Evolutionary conservation across 2,113 vertebrate genomes (phyloP).

Genomic region (Hucho hucho): DNA sequence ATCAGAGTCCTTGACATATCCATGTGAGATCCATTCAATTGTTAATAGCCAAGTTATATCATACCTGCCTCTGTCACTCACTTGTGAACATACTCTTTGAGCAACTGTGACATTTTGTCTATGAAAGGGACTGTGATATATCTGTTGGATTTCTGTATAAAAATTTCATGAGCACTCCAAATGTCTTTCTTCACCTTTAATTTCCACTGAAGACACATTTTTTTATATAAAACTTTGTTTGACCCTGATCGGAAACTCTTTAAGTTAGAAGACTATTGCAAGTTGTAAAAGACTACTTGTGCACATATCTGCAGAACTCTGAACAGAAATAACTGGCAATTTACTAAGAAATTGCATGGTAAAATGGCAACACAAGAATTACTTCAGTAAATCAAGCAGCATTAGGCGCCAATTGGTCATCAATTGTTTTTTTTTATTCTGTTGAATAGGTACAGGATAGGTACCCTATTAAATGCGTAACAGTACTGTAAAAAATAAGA

Average conservation of each 20-base stretch:
- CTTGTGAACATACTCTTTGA: neutral
- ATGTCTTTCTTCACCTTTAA: neutral
- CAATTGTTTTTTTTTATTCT: too few species aligned
- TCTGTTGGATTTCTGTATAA: neutral
- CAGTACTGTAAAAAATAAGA: too few species aligned
- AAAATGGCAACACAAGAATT: too few species aligned
- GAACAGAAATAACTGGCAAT: too few species aligned
- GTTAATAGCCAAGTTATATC: neutral
- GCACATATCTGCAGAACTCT: neutral
- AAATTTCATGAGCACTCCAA: neutral
- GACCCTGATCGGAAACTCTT: slow-evolving; percentile 1
- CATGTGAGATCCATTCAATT: neutral
- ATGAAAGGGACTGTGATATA: neutral
- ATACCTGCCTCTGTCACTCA: neutral
- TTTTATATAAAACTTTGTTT: slow-evolving; percentile 8
- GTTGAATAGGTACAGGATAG: too few species aligned
- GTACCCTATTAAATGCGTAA: too few species aligned
- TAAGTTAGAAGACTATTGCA: neutral
- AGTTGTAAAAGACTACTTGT: neutral
- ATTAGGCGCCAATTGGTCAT: too few species aligned
- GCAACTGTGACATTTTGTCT: neutral
- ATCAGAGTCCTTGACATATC: neutral
- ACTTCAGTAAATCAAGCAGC: too few species aligned
- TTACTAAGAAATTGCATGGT: too few species aligned
- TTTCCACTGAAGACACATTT: slow-evolving; percentile 16